Conservation (phyloP, 1,140 invertebrate genomes). For the Phenacoccus solenopsis region DNA sequence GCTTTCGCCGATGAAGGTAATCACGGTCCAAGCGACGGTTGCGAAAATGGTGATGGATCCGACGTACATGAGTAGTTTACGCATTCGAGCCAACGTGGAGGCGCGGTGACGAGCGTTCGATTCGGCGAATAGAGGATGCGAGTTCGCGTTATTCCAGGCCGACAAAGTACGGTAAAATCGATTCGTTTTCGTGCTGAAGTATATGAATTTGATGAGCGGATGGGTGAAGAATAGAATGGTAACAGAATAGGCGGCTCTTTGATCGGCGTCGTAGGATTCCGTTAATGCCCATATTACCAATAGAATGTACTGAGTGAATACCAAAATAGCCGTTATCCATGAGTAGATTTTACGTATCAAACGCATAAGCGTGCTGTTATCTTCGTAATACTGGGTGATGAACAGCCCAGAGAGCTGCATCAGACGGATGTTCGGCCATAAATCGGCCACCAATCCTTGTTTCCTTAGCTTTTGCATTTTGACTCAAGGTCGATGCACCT, state of each 20-base stretch:
- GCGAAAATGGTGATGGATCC: constrained; percentile 41
- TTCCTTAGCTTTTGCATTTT: constrained; percentile 24
- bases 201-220: constrained; percentile 55
- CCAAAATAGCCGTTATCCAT: constrained; percentile 26
- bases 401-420: constrained; percentile 64
- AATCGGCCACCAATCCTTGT: constrained; percentile 59
- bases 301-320: constrained; percentile 32
- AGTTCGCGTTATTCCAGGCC: constrained; percentile 42
- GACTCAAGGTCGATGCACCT: background rate
- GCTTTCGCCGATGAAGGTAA: constrained; percentile 65
- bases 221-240: constrained; percentile 68
- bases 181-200: constrained; percentile 56
- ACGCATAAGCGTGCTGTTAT: constrained; percentile 29
- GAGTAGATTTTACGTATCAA: constrained; percentile 45
- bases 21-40: constrained; percentile 47
- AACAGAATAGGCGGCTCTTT: constrained; percentile 65
- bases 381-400: constrained; percentile 58
- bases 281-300: constrained; percentile 51
- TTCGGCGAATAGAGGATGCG: constrained; percentile 69
- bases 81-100: constrained; percentile 59
- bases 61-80: constrained; percentile 54
- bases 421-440: constrained; percentile 64
- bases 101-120: constrained; percentile 62
- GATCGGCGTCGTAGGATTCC: constrained; percentile 62
- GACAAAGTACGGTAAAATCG: constrained; percentile 47